Evolutionary conservation across 2,797 vertebrate genomes (phyloP).

Genomic region (Anolis apletophallus): DNA sequence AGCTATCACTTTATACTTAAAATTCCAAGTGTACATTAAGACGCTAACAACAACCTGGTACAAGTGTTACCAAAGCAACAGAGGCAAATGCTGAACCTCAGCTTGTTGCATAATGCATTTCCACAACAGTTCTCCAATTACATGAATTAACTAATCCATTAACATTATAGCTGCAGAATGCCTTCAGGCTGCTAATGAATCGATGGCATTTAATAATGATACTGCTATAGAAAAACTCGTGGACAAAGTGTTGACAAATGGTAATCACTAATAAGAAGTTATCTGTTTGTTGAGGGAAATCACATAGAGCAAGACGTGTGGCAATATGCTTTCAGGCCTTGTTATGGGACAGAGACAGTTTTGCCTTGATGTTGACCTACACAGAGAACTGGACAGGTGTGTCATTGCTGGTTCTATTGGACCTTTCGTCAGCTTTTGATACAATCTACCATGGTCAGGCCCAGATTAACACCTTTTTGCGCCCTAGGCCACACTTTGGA

Average conservation of each 20-base stretch:
- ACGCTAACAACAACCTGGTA: neutral
- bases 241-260: slow-evolving; percentile 31
- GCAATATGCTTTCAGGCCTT: no score
- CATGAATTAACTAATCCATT: slow-evolving; percentile 52
- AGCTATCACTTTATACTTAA: neutral
- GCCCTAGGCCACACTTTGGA: no score
- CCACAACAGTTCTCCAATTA: slow-evolving; percentile 45
- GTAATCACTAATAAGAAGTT: slow-evolving; percentile 50
- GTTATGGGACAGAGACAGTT: no score
- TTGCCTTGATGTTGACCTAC: no score
- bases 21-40: neutral
- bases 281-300: slow-evolving; percentile 39
- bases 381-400: no score
- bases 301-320: slow-evolving; percentile 14
- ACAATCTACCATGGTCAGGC: no score
- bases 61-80: slow-evolving; percentile 36
- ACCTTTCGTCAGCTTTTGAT: no score
- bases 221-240: neutral
- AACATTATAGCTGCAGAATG: slow-evolving; percentile 59
- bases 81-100: slow-evolving; percentile 25
- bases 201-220: slow-evolving; percentile 23
- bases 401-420: no score
- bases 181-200: slow-evolving; percentile 48
- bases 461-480: no score
- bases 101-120: slow-evolving; percentile 42